Percentiles rank a stretch among this genome's conserved stretches.
phyloP scores from a whole-genome alignment of 2,113 vertebrate genomes.

The Mus spicilegus region DNA sequence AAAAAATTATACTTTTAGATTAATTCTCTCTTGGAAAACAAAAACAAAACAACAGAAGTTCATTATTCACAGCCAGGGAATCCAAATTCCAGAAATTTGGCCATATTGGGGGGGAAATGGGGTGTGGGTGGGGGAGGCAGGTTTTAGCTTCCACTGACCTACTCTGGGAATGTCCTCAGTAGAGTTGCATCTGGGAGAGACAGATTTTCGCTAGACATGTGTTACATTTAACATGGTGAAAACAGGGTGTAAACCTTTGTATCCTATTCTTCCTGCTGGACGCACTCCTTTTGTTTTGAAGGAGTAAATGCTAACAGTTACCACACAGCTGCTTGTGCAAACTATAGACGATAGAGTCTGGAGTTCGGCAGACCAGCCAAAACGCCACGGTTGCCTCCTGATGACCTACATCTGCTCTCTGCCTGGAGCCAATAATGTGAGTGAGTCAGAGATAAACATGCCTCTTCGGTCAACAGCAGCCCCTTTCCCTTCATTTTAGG shows the following conservation, averaged over 20 bases:
- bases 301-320: constrained; percentile 48
- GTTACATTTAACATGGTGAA: constrained; percentile 4
- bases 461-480: constrained; percentile 65
- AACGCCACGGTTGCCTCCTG: constrained; percentile 46
- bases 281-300: constrained; percentile 52
- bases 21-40: constrained; percentile 69
- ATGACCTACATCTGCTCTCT: constrained; percentile 78
- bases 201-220: not conserved
- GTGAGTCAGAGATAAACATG: constrained; percentile 78
- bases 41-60: constrained; percentile 69
- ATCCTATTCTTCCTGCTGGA: not conserved
- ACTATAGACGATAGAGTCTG: constrained; percentile 44
- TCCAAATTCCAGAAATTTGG: constrained; percentile 23
- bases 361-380: constrained; percentile 42
- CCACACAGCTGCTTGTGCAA: constrained; percentile 50
- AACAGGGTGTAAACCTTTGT: not conserved
- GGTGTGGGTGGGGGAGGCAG: not conserved
- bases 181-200: not conserved
- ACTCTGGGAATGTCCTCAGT: not conserved
- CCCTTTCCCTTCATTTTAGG: constrained; percentile 64
- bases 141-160: not conserved
- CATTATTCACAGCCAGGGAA: constrained; percentile 37
- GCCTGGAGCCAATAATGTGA: constrained; percentile 69
- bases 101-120: not conserved
- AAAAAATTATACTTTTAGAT: constrained; percentile 71